Evolutionary conservation across 2,888 invertebrate genomes (phyloP).

Genomic region (Dynastes tityus): DNA sequence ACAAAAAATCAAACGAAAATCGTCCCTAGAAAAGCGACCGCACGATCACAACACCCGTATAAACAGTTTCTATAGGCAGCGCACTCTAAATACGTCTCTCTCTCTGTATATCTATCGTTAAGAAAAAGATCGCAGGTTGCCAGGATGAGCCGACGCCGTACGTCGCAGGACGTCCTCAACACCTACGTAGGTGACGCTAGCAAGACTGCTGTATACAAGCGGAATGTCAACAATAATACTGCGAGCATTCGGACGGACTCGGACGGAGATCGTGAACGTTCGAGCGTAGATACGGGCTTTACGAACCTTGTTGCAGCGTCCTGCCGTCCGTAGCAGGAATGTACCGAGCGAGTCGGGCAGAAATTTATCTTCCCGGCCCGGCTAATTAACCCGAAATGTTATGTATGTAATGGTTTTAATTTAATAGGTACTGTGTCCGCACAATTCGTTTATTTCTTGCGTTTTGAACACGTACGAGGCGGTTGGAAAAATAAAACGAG

Average conservation of each 20-base stretch:
- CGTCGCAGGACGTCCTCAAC: constrained; percentile 53
- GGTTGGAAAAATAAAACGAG: not conserved
- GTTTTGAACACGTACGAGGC: not conserved
- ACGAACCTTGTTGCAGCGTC: constrained; percentile 4
- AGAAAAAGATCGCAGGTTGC: constrained; percentile 10
- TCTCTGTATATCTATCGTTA: not conserved
- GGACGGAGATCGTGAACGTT: constrained; percentile 51
- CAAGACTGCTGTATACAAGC: constrained; percentile 56
- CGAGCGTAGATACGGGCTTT: constrained; percentile 26
- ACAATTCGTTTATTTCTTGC: not conserved
- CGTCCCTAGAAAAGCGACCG: not conserved
- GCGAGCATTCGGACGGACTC: constrained; percentile 54
- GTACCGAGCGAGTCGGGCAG: constrained; percentile 47
- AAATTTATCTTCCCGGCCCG: constrained; percentile 50
- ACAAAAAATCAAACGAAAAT: not conserved
- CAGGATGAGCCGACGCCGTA: constrained; percentile 37
- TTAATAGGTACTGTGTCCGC: not conserved
- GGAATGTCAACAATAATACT: constrained; percentile 59
- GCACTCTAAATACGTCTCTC: constrained; percentile 22
- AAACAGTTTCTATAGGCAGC: not conserved
- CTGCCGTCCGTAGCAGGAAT: constrained; percentile 35
- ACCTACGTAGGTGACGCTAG: constrained; percentile 57
- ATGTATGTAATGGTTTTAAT: constrained; percentile 37
- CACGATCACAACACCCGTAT: constrained; percentile 9
- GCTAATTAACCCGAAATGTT: constrained; percentile 50